Percentiles rank a stretch among this genome's conserved stretches.
Evolutionary conservation across 2,888 invertebrate genomes (phyloP).

Genomic region (Microplitis deprimator): DNA sequence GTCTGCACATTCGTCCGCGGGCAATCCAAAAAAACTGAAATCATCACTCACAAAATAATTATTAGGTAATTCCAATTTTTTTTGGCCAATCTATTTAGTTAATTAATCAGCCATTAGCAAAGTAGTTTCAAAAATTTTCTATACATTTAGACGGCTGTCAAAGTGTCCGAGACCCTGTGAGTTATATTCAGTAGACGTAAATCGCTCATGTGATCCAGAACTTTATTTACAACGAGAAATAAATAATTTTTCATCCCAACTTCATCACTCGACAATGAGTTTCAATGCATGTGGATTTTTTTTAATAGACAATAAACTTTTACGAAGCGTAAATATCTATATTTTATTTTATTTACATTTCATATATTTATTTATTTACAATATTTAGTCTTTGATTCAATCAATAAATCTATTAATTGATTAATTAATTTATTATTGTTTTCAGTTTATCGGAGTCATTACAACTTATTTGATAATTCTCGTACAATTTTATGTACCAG

Average conservation of each 20-base stretch:
- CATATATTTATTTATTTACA: constrained; percentile 36
- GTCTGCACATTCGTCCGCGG: constrained; percentile 53
- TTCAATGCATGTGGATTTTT: constrained; percentile 62
- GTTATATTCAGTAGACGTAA: constrained; percentile 47
- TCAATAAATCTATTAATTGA: constrained; percentile 13
- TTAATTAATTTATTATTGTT: constrained; percentile 29
- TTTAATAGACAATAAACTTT: constrained; percentile 57
- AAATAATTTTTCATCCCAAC: constrained; percentile 59
- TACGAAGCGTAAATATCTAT: constrained; percentile 56
- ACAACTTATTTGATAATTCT: constrained; percentile 63
- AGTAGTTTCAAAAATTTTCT: neutral
- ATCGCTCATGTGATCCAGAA: constrained; percentile 48
- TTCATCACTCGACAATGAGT: constrained; percentile 53
- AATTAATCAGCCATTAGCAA: neutral
- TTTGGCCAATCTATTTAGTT: neutral
- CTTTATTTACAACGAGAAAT: constrained; percentile 55
- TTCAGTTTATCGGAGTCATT: constrained; percentile 62
- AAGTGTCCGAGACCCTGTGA: constrained; percentile 48
- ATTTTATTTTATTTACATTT: constrained; percentile 9
- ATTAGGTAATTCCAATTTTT: constrained; percentile 46
- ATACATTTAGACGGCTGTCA: constrained; percentile 40
- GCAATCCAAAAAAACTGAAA: constrained; percentile 56
- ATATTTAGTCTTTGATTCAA: constrained; percentile 19
- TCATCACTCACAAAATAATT: constrained; percentile 50
- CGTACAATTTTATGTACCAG: constrained; percentile 61